Evolutionary conservation across 92 coral and sea anemone genomes (phyloP), one percentile per base, ranked within the genome.

Genomic region (Epizoanthus scotinus): DNA sequence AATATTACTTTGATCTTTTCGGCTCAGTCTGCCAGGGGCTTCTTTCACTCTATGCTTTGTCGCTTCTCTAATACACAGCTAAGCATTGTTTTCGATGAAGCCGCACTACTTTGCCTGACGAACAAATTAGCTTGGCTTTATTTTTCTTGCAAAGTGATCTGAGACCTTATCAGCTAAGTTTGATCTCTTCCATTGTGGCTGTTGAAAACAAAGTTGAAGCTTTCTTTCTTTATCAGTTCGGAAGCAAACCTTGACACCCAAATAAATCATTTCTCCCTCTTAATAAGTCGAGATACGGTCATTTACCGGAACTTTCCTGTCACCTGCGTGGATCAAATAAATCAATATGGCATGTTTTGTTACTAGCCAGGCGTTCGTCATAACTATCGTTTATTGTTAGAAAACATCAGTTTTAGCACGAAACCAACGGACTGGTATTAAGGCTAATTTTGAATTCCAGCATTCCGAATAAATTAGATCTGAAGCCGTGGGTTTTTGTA

Each of bases 381-480:
- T 38, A 57, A 14, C 12, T 58, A 34, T 74, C 20, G 59, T 18
- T 34, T 3, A 50, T n/a, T 15, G 42, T 63, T 59, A 26, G 22
- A 14, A 59, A n/a, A 47, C 28, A 47, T 31, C 56, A n/a, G n/a
- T 21, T 59, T 40, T 38, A 22, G 36, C 63, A 58, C n/a, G 22
- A 75, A 60, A 40, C 57, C 49, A 59, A 75, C 81, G 63, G 55
- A 40, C 25, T 20, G 79, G 12, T 47, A 54, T 44, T 47, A 0
- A 47, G 50, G 58, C 54, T 59, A 75, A 31, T 38, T 75, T 38
- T 60, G 81, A 75, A 75, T 75, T 75, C 81, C 81, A 38, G 20
- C 49, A 75, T 75, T 75, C 47, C 21, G 68, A 29, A 59, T 75
- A 59, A 75, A 75, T 75, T 60, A 59, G 22, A 34, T 58, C 10